Evolutionary conservation across 2,888 invertebrate genomes (phyloP), one percentile per base, ranked within the genome.

Genomic region (Catonia carolina): DNA sequence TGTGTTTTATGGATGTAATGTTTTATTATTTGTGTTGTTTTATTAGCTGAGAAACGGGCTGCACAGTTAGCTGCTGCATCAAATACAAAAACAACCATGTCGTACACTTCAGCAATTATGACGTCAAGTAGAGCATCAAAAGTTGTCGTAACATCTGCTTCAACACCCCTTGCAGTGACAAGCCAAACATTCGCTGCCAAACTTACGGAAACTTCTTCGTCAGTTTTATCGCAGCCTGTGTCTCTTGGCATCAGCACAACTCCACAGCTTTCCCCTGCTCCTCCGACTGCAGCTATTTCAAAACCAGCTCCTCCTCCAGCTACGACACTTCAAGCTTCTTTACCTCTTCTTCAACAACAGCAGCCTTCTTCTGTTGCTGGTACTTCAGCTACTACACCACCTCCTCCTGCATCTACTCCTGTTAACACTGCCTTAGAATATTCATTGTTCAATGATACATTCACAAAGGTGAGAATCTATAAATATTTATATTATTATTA

Each of bases 371-470:
- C 53, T 31, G 33, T 53, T 17, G 51, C 53, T 23, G 55, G 42
- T 35, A 53, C 62, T 17, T n/a, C n/a, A n/a, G n/a, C n/a, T n/a
- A 53, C 62, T 5, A 48, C 60, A 6, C 53, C 59, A 7, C 55
- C 59, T n/a, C 36, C 53, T n/a, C 37, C 65, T 51, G 56, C 63
- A 31, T 63, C 55, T 36, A 49, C 58, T 7, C 33, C 58, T 22
- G 45, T 50, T 53, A 12, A 56, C 62, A 39, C 81, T 20, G 78
- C 84, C 1, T 80, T 83, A 61, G 90, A 92, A 68, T 95, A 93
- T 74, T 89, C 92, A 0, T 80, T 95, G 62, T 94, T 95, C 73
- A 89, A 89, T 70, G 89, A 90, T 69, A 74, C 77, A 1, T 83
- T 84, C 67, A 79, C 81, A 41, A 81, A 82, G 74, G 80, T 74